Base-by-base conservation (phyloP, 2,797 vertebrate genomes). In the Sebastes taczanowskii region DNA sequence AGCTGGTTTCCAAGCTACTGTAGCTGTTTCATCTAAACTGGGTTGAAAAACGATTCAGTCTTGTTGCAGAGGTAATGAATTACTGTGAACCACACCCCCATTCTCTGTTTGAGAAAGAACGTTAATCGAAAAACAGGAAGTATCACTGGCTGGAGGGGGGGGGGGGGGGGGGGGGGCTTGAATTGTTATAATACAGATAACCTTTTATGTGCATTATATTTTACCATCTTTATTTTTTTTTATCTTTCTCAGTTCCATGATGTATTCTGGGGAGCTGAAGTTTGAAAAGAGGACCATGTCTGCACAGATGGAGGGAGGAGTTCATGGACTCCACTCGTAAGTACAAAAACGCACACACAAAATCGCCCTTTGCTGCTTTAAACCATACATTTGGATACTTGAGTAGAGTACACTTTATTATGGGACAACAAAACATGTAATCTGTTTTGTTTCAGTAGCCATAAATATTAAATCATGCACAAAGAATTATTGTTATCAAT, bases 241-340 rank as follows among this genome's bases (percentile, higher is more conserved):
- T 0, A 0, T 63, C 20, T 68, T 18, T 9, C 6, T 68, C 80
- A 98, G 97, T 27, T 97, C 97, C 77, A 98, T 98, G 97, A 98
- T 98, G 97, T 98, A 98, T 90, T 98, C 97, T 2, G 97, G 97
- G 62, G 97, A 98, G 92, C 94, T 98, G 61, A 98, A 98, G 93
- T 97, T 98, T 78, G 97, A 98, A 94, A 98, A 98, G 93, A 93
- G 97, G 80, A 98, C 97, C 60, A 97, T 97, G 96, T 98, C 97
- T 0, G 97, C 97, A 35, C 97, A 98, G 93, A 96, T 98, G 7
- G 97, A 98, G 90, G 97, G 97, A 53, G 97, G 97, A 0, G 95
- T 98, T 71, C 97, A 98, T 2, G 97, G 97, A 35, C 97, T 98
- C 70, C 97, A 98, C 93, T 98, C 97, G 97, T 98, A 95, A 97